These are phyloP conservation scores for Cristatella mucedo DNA, from an alignment of 2,888 invertebrate genomes.

Conservation along the genomic window DNA sequence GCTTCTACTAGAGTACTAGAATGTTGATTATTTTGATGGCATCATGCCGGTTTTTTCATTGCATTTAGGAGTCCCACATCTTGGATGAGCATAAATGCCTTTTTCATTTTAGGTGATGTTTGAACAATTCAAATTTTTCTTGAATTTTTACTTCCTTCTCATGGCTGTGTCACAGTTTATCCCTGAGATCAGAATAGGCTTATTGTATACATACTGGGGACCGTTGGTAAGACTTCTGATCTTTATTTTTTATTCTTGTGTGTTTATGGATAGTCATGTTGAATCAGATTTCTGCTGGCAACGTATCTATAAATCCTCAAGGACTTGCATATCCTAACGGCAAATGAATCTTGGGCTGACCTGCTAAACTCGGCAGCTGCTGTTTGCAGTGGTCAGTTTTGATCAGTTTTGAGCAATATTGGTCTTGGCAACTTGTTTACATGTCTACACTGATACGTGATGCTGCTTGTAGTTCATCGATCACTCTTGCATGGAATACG, in stretches of 20 bases:
- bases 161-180: constrained; percentile 98
- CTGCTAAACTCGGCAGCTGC: too few species aligned
- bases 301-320: too few species aligned
- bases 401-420: too few species aligned
- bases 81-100: constrained; percentile 2
- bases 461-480: too few species aligned
- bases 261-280: not conserved
- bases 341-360: too few species aligned
- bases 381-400: too few species aligned
- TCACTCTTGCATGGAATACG: too few species aligned
- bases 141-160: constrained; percentile 90
- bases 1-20: not conserved
- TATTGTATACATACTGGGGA: constrained; percentile 98
- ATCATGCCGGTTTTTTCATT: constrained; percentile 10
- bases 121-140: constrained; percentile 96
- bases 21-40: not conserved
- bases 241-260: not conserved
- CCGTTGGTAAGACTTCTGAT: constrained; percentile 53
- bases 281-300: not conserved
- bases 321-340: too few species aligned
- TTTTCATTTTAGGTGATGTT: constrained; percentile 59
- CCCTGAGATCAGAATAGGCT: constrained; percentile 85
- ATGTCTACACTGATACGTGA: too few species aligned
- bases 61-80: constrained; percentile 2
- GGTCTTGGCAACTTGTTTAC: too few species aligned